Percentiles rank a stretch among this genome's conserved stretches.
Evolutionary conservation across 1,140 invertebrate species (phyloP).

Genomic region (Macrobrachium nipponense): DNA sequence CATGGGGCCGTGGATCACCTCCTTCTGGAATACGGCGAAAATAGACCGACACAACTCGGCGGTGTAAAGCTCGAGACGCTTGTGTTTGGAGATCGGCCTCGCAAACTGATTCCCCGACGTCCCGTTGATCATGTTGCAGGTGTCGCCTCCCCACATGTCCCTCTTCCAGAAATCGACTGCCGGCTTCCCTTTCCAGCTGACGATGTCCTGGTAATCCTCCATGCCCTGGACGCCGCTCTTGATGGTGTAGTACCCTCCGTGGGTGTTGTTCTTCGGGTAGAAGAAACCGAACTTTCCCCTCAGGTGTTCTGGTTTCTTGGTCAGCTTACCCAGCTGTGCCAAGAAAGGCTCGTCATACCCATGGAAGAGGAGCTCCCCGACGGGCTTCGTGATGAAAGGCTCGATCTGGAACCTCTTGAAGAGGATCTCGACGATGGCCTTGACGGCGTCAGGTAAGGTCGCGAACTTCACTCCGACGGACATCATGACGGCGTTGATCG

Average conservation of each 20-base stretch:
- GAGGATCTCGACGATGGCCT: slow-evolving; percentile 27
- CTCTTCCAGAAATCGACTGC: slow-evolving; percentile 46
- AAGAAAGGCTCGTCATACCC: slow-evolving; percentile 81
- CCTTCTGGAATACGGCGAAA: slow-evolving; percentile 56
- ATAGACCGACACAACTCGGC: slow-evolving; percentile 64
- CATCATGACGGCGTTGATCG: slow-evolving; percentile 57
- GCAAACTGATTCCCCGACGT: slow-evolving; percentile 65
- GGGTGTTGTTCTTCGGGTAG: slow-evolving; percentile 70
- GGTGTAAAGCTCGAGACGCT: slow-evolving; percentile 54
- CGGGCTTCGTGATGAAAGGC: slow-evolving; percentile 76
- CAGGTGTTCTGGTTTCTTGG: slow-evolving; percentile 74
- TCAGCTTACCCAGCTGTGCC: slow-evolving; percentile 26
- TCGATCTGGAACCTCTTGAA: slow-evolving; percentile 51
- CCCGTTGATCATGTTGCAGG: slow-evolving; percentile 65
- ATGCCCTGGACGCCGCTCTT: slow-evolving; percentile 69
- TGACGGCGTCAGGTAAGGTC: neutral
- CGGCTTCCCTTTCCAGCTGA: slow-evolving; percentile 64
- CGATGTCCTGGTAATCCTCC: slow-evolving; percentile 65
- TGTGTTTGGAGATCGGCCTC: slow-evolving; percentile 52
- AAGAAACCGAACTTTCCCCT: slow-evolving; percentile 76
- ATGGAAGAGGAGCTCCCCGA: slow-evolving; percentile 81
- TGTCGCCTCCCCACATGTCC: slow-evolving; percentile 41
- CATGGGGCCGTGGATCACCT: slow-evolving; percentile 51
- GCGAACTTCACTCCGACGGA: slow-evolving; percentile 13
- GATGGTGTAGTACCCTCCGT: slow-evolving; percentile 72